Conservation (phyloP, 1,140 invertebrate genomes). For the Neotoxoptera formosana region DNA sequence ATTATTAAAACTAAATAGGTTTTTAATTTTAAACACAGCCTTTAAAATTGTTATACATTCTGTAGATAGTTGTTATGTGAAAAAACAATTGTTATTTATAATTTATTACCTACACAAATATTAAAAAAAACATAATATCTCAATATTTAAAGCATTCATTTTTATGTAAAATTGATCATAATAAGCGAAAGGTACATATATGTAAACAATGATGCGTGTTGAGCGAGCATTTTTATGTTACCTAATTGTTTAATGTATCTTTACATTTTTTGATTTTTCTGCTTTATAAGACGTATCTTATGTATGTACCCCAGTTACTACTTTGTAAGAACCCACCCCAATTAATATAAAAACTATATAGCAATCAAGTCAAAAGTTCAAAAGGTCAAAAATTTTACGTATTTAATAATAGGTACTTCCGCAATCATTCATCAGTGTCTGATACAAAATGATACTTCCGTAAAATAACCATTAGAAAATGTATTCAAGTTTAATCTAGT, state of each 20-base stretch:
- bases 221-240: neutral
- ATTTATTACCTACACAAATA: neutral
- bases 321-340: neutral
- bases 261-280: no score
- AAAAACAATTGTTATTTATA: neutral
- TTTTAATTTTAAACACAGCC: neutral
- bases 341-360: neutral
- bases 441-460: neutral
- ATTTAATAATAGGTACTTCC: neutral
- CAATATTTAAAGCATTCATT: no score
- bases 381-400: neutral
- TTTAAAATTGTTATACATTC: neutral
- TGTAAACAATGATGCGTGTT: neutral
- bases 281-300: neutral
- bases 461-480: neutral
- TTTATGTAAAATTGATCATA: neutral
- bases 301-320: neutral
- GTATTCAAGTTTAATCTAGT: neutral
- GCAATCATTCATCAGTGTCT: neutral
- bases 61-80: neutral
- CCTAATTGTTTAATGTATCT: neutral
- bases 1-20: neutral
- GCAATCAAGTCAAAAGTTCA: neutral
- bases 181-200: neutral
- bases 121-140: no score